Conservation (phyloP, 2,888 invertebrate species). For the Volucella zonaria region DNA sequence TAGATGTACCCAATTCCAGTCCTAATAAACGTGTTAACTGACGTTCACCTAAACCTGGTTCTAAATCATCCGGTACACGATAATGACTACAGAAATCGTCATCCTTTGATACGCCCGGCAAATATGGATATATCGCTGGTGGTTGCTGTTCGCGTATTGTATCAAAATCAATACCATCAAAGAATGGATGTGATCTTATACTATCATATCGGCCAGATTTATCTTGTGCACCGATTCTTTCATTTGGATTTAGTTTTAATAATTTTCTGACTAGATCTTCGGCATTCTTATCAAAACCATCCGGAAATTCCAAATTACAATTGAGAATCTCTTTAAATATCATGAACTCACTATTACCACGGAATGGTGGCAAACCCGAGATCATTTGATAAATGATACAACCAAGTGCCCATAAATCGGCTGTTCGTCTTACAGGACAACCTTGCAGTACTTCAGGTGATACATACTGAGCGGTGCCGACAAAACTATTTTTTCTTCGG, state of each 20-base stretch:
- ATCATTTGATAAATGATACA: slow-evolving; percentile 99
- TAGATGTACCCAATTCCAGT: slow-evolving; percentile 84
- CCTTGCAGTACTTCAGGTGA: slow-evolving; percentile 97
- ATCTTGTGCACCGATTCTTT: slow-evolving; percentile 92
- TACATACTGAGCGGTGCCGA: slow-evolving; percentile 99
- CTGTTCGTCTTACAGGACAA: slow-evolving; percentile 88
- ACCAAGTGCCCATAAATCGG: slow-evolving; percentile 98
- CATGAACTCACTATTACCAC: slow-evolving; percentile 95
- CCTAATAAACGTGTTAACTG: slow-evolving; percentile 91
- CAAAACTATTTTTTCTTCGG: slow-evolving; percentile 91
- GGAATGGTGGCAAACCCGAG: slow-evolving; percentile 95
- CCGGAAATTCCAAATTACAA: slow-evolving; percentile 95
- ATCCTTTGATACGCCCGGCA: slow-evolving; percentile 88
- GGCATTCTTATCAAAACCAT: slow-evolving; percentile 93
- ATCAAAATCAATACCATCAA: slow-evolving; percentile 92
- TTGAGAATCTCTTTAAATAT: slow-evolving; percentile 97
- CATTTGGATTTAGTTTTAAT: slow-evolving; percentile 90
- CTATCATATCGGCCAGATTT: slow-evolving; percentile 88
- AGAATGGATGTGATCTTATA: slow-evolving; percentile 94
- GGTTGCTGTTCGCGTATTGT: slow-evolving; percentile 90
- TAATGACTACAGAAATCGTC: slow-evolving; percentile 87
- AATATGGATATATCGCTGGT: slow-evolving; percentile 91
- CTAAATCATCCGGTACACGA: slow-evolving; percentile 89
- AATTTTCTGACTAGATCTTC: slow-evolving; percentile 93
- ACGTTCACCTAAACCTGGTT: slow-evolving; percentile 93